A percentile compares a stretch with the other conserved stretches of the same genome.
Evolutionary conservation across 2,797 vertebrate species (phyloP).

Genomic region (Sebastes taczanowskii): DNA sequence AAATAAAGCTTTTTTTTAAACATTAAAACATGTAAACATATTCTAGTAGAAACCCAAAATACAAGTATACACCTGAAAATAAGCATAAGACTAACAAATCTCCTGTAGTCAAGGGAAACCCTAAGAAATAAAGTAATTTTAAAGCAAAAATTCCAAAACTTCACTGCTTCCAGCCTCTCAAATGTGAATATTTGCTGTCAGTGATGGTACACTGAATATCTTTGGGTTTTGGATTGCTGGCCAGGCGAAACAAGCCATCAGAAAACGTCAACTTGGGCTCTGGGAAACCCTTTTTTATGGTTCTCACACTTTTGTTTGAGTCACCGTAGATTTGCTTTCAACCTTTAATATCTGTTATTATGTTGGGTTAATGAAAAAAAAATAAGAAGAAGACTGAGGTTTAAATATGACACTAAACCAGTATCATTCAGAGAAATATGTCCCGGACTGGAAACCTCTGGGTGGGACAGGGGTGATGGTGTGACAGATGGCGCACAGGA

Average conservation of each 20-base stretch:
- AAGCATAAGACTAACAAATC: neutral
- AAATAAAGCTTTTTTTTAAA: no score
- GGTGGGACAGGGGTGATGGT: neutral
- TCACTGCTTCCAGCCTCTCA: neutral
- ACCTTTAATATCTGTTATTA: neutral
- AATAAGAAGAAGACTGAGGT: neutral
- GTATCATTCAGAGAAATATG: neutral
- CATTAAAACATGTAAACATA: no score
- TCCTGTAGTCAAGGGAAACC: neutral
- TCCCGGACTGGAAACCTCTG: conserved; percentile 3
- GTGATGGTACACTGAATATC: neutral
- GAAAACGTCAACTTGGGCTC: neutral
- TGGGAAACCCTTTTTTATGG: neutral
- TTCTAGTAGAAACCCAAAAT: no score
- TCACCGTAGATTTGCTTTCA: neutral
- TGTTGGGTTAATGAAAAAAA: neutral
- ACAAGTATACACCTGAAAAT: no score
- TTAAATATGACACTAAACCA: neutral
- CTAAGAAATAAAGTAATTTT: neutral
- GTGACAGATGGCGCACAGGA: conserved; percentile 63
- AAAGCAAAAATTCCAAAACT: neutral
- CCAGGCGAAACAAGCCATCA: neutral
- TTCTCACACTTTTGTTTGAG: neutral
- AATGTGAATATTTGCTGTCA: neutral
- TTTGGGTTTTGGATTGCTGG: neutral